A percentile compares a stretch with the other conserved stretches of the same genome.
Conservation (phyloP, 2,113 vertebrate species). For the Danionella cerebrum region DNA sequence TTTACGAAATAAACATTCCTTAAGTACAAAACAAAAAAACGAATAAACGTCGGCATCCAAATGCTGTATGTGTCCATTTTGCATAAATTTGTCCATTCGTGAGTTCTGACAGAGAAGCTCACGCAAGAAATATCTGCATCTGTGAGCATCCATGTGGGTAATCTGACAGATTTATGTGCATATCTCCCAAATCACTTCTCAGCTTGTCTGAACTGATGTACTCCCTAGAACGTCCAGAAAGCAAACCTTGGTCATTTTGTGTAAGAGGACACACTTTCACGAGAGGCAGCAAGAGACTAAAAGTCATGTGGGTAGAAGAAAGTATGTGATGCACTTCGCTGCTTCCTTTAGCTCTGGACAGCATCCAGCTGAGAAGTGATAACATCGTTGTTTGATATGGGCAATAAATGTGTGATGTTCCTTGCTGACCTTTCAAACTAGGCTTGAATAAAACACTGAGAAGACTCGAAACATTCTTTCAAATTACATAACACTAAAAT, state of each 20-base stretch:
- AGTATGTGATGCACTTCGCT: background rate
- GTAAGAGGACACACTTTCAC: background rate
- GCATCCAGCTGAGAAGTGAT: constrained; percentile 16
- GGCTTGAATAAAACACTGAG: constrained; percentile 5
- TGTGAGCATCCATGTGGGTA: constrained; percentile 33
- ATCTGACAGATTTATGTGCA: constrained; percentile 34
- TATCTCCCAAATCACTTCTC: constrained; percentile 33
- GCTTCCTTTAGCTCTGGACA: constrained; percentile 6
- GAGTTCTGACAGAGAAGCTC: constrained; percentile 2
- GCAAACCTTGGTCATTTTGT: constrained; percentile 24
- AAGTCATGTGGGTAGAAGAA: background rate
- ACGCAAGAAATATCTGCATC: constrained; percentile 3
- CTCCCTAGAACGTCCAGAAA: constrained; percentile 6
- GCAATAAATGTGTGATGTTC: constrained; percentile 25
- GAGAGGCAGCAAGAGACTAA: background rate
- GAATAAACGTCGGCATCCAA: background rate
- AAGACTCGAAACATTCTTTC: too few relatives aligned
- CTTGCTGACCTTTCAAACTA: constrained; percentile 22
- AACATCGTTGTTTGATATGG: constrained; percentile 28
- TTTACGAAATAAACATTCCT: too few relatives aligned
- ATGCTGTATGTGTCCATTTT: background rate
- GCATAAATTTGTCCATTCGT: background rate
- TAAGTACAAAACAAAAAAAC: background rate
- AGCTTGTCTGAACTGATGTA: constrained; percentile 24
- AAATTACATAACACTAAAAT: too few relatives aligned